phyloP scores from a whole-genome alignment of 2,888 invertebrate species.

The Rhamnusium bicolor region DNA sequence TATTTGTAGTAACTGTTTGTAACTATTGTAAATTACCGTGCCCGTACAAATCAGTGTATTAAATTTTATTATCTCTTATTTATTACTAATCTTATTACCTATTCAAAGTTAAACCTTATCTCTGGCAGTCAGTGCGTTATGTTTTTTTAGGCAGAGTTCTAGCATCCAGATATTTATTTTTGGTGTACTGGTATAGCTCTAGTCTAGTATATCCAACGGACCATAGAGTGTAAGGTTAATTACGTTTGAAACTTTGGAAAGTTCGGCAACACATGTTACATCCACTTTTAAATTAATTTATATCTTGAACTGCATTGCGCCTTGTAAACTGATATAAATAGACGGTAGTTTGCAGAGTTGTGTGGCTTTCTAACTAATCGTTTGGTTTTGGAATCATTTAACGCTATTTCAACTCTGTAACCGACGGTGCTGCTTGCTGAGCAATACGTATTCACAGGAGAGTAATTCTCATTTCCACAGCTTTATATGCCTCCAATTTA shows the following conservation, averaged over 20 bases:
- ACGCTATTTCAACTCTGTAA: conserved; percentile 11
- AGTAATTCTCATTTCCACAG: conserved; percentile 16
- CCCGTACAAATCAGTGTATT: no score
- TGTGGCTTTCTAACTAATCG: conserved; percentile 56
- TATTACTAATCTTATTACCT: no score
- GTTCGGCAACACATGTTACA: conserved; percentile 63
- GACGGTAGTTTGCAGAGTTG: conserved; percentile 59
- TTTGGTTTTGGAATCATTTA: conserved; percentile 53
- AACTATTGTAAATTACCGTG: no score
- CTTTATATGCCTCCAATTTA: conserved; percentile 18
- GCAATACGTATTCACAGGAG: conserved; percentile 16
- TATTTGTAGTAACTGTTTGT: no score
- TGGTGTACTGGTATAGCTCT: conserved; percentile 28
- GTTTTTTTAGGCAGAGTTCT: conserved; percentile 10
- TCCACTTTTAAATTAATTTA: conserved; percentile 67
- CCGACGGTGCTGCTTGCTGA: background rate
- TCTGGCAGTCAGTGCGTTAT: conserved; percentile 12
- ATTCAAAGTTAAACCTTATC: background rate
- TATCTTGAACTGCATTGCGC: conserved; percentile 63
- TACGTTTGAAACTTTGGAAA: conserved; percentile 60
- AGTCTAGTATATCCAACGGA: conserved; percentile 45
- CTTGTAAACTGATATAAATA: conserved; percentile 64
- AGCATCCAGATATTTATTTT: background rate
- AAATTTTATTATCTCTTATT: no score
- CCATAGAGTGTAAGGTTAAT: conserved; percentile 58